Evolutionary conservation across 2,113 vertebrate genomes (phyloP).

Genomic region (Otis tarda): DNA sequence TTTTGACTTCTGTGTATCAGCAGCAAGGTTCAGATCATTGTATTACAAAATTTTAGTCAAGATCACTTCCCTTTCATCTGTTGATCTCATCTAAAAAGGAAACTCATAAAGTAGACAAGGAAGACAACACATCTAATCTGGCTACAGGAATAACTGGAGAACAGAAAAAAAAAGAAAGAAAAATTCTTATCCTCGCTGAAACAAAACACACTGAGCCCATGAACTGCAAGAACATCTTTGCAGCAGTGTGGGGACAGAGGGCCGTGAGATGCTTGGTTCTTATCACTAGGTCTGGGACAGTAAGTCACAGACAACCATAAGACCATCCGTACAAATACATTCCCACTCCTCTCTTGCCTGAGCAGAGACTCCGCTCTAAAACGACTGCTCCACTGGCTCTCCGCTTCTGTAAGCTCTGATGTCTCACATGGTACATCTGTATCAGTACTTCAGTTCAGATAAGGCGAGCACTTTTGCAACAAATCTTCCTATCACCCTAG

Average conservation of each 20-base stretch:
- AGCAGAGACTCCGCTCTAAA: not conserved
- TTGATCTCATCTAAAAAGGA: not conserved
- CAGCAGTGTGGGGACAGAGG: not conserved
- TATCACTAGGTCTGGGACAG: not conserved
- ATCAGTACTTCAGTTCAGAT: not conserved
- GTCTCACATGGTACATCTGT: not conserved
- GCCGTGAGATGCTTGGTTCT: not conserved
- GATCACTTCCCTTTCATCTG: not conserved
- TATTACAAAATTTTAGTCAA: not conserved
- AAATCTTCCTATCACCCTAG: not conserved
- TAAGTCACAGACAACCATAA: not conserved
- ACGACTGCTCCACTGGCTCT: not conserved
- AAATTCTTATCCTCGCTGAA: not conserved
- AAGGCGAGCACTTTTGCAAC: not conserved
- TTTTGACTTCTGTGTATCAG: not conserved
- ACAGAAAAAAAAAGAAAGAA: not conserved
- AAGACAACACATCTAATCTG: not conserved
- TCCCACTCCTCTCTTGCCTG: not conserved
- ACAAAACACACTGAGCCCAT: not conserved
- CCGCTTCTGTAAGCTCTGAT: not conserved
- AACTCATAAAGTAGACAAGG: not conserved
- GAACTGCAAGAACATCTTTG: not conserved
- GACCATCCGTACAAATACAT: not conserved
- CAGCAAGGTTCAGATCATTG: not conserved
- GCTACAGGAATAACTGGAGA: not conserved